phyloP scores from a whole-genome alignment of 2,888 invertebrate species.

The Pteria penguin region DNA sequence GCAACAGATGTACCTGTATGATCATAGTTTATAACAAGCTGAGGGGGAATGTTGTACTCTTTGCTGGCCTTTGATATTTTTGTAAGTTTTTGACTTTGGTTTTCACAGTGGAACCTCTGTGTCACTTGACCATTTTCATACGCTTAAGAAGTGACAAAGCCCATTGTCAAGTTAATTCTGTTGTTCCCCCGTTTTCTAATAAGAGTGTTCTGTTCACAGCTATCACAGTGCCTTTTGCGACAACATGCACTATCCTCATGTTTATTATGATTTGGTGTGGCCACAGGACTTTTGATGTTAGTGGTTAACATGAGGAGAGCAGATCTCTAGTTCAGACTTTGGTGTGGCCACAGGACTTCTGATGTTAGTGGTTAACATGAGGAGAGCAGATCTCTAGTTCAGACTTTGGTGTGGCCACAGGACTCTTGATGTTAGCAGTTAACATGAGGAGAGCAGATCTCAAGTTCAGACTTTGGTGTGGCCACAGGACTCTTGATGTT shows the following conservation, averaged over 20 bases:
- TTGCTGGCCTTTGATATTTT: not conserved
- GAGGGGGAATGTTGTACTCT: not conserved
- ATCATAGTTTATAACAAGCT: not conserved
- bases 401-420: too few species aligned
- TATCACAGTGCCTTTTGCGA: not conserved
- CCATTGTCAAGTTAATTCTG: conserved; percentile 17
- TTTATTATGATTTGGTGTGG: too few species aligned
- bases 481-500: too few species aligned
- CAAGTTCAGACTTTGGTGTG: too few species aligned
- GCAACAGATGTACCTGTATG: not conserved
- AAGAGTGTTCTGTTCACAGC: conserved; percentile 4
- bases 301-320: too few species aligned
- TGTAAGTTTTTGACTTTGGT: not conserved
- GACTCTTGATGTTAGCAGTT: too few species aligned
- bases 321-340: too few species aligned
- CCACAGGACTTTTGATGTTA: too few species aligned
- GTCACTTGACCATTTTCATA: conserved; percentile 11
- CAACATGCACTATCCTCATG: conserved; percentile 2
- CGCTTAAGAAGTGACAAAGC: conserved; percentile 1
- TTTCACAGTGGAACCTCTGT: not conserved
- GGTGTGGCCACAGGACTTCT: too few species aligned
- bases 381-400: too few species aligned
- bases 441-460: too few species aligned
- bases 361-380: too few species aligned
- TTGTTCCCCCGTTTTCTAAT: conserved; percentile 4